phyloP scores from a whole-genome alignment of 2,888 invertebrate genomes.

The Melipona bicolor region DNA sequence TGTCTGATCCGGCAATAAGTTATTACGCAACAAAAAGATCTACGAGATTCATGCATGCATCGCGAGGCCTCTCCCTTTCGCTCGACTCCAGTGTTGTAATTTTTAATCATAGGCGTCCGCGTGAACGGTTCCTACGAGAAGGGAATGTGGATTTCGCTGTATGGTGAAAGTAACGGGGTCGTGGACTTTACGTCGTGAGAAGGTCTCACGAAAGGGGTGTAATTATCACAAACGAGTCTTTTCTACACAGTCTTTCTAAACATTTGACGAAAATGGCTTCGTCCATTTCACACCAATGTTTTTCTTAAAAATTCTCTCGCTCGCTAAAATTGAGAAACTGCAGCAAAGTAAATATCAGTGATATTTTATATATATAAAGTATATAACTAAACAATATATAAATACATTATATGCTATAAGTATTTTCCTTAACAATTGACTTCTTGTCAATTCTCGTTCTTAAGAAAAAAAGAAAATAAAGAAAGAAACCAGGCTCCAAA shows the following conservation, averaged over 20 bases:
- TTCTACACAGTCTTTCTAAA: not conserved
- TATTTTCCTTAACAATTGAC: too few relatives aligned
- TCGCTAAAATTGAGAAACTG: not conserved
- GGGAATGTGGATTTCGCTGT: conserved; percentile 15
- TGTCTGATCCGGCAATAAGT: conserved; percentile 22
- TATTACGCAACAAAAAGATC: conserved; percentile 30
- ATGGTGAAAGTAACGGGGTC: conserved; percentile 56
- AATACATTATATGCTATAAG: too few relatives aligned
- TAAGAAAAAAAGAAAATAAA: not conserved
- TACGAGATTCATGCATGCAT: conserved; percentile 33
- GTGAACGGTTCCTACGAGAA: conserved; percentile 21
- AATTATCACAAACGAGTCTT: conserved; percentile 13
- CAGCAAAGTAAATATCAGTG: not conserved
- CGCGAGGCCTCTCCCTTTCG: conserved; percentile 43
- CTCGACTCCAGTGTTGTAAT: conserved; percentile 30
- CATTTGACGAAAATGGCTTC: not conserved
- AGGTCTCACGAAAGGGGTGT: conserved; percentile 25
- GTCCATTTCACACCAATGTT: not conserved
- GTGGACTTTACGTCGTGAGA: conserved; percentile 31
- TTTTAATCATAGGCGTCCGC: conserved; percentile 44
- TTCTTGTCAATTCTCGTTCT: too few relatives aligned
- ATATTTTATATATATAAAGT: too few relatives aligned
- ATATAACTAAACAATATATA: not conserved
- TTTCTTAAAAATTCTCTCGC: too few relatives aligned
- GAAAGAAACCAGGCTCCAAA: not conserved